phyloP scores from a whole-genome alignment of 2,113 vertebrate genomes.

The Porphyrio hochstetteri region DNA sequence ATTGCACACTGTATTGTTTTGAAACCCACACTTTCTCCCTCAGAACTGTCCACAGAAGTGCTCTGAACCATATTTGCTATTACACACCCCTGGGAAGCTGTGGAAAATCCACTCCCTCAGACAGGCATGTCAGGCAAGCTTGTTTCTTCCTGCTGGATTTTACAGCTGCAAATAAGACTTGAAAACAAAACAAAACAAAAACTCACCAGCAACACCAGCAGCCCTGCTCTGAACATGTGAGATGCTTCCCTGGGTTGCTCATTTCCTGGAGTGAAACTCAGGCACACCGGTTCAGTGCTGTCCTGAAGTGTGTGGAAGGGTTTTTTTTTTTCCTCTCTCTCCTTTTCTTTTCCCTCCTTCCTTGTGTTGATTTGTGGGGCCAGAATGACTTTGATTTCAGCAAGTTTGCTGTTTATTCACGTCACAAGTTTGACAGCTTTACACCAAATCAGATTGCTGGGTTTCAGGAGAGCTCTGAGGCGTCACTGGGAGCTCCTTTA shows the following conservation, averaged over 20 bases:
- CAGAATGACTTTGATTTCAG: slow-evolving; percentile 59
- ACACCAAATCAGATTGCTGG: slow-evolving; percentile 78
- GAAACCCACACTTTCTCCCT: neutral
- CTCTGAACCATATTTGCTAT: neutral
- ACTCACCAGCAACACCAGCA: slow-evolving; percentile 1
- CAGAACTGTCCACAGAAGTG: neutral
- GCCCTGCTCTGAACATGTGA: neutral
- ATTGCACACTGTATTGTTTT: neutral
- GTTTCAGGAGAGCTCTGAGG: slow-evolving; percentile 59
- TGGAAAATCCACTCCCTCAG: neutral
- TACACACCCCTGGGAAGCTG: neutral
- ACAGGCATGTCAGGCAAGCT: neutral
- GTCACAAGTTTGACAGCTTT: slow-evolving; percentile 81
- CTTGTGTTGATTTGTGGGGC: slow-evolving; percentile 34
- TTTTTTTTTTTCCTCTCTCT: neutral
- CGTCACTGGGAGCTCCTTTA: slow-evolving; percentile 68
- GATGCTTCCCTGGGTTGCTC: slow-evolving; percentile 25
- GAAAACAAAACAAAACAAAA: neutral
- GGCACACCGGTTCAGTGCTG: neutral
- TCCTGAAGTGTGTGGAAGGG: neutral
- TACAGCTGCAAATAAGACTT: neutral
- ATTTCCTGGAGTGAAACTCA: slow-evolving; percentile 32
- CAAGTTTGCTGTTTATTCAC: slow-evolving; percentile 60
- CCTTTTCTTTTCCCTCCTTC: slow-evolving; percentile 52
- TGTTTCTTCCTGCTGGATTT: slow-evolving; percentile 25